Evolutionary conservation across 2,888 invertebrate genomes (phyloP).

Genomic region (Agrenia bidenticulata): DNA sequence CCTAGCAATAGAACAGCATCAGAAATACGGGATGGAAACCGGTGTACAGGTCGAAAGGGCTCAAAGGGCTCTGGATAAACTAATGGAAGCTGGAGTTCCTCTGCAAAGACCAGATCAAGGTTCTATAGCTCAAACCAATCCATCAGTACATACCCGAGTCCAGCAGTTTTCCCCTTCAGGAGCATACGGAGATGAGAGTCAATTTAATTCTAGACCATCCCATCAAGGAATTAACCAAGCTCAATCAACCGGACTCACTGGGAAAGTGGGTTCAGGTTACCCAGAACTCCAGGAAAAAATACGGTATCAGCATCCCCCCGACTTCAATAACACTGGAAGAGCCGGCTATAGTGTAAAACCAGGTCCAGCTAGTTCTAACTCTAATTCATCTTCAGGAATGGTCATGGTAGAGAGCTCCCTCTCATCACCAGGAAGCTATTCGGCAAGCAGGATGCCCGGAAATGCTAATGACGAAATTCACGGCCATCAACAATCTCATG

Average conservation of each 20-base stretch:
- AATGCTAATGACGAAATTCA: not conserved
- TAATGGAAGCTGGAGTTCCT: conserved; percentile 24
- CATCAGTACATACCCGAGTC: conserved; percentile 22
- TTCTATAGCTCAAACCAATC: conserved; percentile 38
- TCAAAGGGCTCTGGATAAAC: conserved; percentile 49
- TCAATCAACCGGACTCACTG: not conserved
- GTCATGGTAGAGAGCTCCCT: conserved; percentile 31
- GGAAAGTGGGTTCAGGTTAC: not conserved
- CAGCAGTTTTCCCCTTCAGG: conserved; percentile 28
- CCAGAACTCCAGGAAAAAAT: conserved; percentile 3
- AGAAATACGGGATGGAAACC: conserved; percentile 18
- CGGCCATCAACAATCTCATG: not conserved
- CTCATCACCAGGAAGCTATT: conserved; percentile 35
- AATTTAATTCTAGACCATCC: not conserved
- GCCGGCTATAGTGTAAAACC: conserved; percentile 35
- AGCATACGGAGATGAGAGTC: not conserved
- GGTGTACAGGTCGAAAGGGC: conserved; percentile 38
- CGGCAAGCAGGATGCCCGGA: not conserved
- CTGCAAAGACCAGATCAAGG: not conserved
- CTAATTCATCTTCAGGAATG: conserved; percentile 34
- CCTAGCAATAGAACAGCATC: conserved; percentile 9
- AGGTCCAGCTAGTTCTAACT: conserved; percentile 38
- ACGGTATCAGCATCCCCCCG: conserved; percentile 15
- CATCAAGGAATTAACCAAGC: not conserved
- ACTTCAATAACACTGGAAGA: conserved; percentile 16